Percentiles rank a stretch among this genome's conserved stretches.
Conservation (phyloP, 2,113 vertebrate species). For the Chionomys nivalis region DNA sequence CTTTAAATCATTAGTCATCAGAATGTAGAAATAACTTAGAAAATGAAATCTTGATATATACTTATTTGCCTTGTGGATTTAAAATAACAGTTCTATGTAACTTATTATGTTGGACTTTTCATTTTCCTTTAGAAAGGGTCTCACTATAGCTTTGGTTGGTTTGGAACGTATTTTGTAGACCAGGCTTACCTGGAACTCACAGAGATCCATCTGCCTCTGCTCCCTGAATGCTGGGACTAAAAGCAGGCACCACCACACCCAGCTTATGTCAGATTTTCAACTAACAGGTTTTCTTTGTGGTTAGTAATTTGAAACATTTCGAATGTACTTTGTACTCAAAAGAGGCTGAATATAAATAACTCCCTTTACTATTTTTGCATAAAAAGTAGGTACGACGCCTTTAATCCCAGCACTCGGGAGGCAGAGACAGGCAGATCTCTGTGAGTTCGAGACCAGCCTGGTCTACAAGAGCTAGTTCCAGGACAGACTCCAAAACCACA, state of each 20-base stretch:
- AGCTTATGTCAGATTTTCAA: neutral
- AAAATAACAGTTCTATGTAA: conserved; percentile 17
- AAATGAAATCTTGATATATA: conserved; percentile 30
- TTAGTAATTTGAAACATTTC: conserved; percentile 3
- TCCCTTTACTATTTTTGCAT: neutral
- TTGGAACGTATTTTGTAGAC: neutral
- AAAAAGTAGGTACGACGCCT: neutral
- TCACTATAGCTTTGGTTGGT: neutral
- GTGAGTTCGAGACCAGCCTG: too few relatives aligned
- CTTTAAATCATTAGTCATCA: conserved; percentile 24
- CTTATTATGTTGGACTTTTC: neutral
- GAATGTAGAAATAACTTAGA: conserved; percentile 23
- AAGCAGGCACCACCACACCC: neutral
- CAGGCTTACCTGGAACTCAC: neutral
- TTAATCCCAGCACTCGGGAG: too few relatives aligned
- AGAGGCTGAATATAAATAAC: neutral
- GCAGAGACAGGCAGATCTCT: too few relatives aligned
- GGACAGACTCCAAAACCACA: too few relatives aligned
- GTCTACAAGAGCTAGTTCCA: too few relatives aligned
- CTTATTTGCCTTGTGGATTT: conserved; percentile 37
- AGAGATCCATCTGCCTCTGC: neutral
- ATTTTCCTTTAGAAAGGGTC: neutral
- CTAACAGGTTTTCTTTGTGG: neutral
- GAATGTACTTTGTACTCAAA: conserved; percentile 46
- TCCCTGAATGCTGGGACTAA: neutral